These are phyloP conservation scores for Lycodopsis pacificus DNA, from an alignment of 2,797 vertebrate species.

Conservation along the genomic window DNA sequence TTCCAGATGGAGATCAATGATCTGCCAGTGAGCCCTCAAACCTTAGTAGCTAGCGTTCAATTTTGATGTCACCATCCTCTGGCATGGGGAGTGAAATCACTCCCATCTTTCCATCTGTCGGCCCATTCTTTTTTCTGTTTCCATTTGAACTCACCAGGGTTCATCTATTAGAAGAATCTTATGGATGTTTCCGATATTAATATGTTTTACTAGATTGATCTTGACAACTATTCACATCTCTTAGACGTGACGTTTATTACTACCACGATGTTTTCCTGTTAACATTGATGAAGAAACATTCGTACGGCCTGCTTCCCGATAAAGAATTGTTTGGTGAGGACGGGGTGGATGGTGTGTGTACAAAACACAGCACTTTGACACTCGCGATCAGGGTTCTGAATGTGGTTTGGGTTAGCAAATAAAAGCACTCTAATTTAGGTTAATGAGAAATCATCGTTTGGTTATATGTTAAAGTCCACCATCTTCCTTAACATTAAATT, in stretches of 20 bases:
- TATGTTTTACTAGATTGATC: not conserved
- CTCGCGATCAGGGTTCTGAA: not conserved
- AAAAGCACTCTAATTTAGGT: not conserved
- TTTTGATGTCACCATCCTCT: constrained; percentile 2
- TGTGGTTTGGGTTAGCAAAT: not conserved
- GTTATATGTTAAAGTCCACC: not conserved
- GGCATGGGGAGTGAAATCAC: not conserved
- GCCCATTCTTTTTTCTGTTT: not conserved
- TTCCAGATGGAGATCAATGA: not conserved
- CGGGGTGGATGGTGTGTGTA: not conserved
- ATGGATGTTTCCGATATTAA: not conserved
- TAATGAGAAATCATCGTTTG: not conserved
- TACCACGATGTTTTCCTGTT: no score
- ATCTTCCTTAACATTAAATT: not conserved
- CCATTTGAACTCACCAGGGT: not conserved
- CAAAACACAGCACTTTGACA: no score
- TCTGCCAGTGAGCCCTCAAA: not conserved
- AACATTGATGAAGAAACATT: not conserved
- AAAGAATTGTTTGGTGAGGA: not conserved
- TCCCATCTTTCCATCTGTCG: not conserved
- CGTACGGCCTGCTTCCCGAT: not conserved
- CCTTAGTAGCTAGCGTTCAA: not conserved
- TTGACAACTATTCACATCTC: not conserved
- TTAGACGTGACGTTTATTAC: not conserved
- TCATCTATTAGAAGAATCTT: not conserved